These are phyloP conservation scores for Echiichthys vipera DNA, from an alignment of 2,797 vertebrate species.

Conservation along the genomic window DNA sequence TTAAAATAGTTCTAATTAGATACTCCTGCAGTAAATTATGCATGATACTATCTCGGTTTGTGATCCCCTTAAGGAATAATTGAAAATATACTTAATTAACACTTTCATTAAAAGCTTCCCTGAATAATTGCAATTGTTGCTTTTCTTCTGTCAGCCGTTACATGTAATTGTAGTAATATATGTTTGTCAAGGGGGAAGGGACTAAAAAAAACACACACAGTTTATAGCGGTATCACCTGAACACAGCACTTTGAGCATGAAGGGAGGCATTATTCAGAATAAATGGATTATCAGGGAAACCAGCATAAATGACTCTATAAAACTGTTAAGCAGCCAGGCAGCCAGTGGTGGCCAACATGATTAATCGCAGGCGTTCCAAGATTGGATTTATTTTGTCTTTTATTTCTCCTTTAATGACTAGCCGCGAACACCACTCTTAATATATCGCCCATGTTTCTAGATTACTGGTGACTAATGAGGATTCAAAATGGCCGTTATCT, in stretches of 20 bases:
- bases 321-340: slow-evolving; percentile 82
- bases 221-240: slow-evolving; percentile 69
- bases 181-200: slow-evolving; percentile 49
- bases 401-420: slow-evolving; percentile 85
- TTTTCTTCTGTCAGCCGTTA: slow-evolving; percentile 54
- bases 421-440: slow-evolving; percentile 76
- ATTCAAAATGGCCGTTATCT: slow-evolving; percentile 85
- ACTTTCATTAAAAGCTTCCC: slow-evolving; percentile 59
- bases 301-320: slow-evolving; percentile 84
- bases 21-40: slow-evolving; percentile 52
- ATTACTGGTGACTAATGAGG: slow-evolving; percentile 85
- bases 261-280: slow-evolving; percentile 80
- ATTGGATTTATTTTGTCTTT: slow-evolving; percentile 85
- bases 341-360: slow-evolving; percentile 79
- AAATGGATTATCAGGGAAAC: slow-evolving; percentile 82
- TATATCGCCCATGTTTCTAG: slow-evolving; percentile 81
- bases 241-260: slow-evolving; percentile 76
- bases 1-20: slow-evolving; percentile 59
- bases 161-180: slow-evolving; percentile 60
- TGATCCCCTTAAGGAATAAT: slow-evolving; percentile 59
- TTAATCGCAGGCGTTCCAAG: slow-evolving; percentile 78
- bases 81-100: slow-evolving; percentile 70
- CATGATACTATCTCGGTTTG: slow-evolving; percentile 49
- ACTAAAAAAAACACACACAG: slow-evolving; percentile 36
- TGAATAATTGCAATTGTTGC: slow-evolving; percentile 62